phyloP scores from a whole-genome alignment of 2,888 invertebrate genomes.

The Eledone cirrhosa region DNA sequence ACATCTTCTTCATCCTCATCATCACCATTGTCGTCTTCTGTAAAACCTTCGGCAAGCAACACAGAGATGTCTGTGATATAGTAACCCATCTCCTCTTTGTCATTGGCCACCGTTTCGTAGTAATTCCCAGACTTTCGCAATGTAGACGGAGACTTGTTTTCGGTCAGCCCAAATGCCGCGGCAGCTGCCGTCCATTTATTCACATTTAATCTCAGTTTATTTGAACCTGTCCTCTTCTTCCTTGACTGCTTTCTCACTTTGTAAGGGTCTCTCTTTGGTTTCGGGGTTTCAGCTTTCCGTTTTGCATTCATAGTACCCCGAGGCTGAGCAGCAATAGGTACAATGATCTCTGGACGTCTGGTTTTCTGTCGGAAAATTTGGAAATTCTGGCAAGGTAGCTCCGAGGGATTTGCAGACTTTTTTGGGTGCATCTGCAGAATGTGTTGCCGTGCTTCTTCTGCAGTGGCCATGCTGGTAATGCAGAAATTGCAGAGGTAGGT shows the following conservation, averaged over 20 bases:
- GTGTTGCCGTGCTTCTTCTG: neutral
- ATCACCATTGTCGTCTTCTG: neutral
- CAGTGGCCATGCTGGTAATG: neutral
- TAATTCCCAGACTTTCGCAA: neutral
- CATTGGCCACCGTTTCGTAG: too few species aligned
- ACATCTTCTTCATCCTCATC: neutral
- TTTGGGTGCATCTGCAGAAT: conserved; percentile 7
- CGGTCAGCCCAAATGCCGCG: neutral
- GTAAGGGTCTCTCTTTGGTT: too few species aligned
- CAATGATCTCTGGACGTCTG: conserved; percentile 17
- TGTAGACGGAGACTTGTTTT: neutral
- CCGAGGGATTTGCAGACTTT: neutral
- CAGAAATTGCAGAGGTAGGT: conserved; percentile 19
- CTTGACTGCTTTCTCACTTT: neutral
- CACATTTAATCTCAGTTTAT: neutral
- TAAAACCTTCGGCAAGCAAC: neutral
- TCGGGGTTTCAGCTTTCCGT: neutral
- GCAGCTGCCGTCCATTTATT: neutral
- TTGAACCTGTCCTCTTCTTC: neutral
- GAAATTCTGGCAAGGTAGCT: conserved; percentile 10
- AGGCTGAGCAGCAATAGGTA: conserved; percentile 4
- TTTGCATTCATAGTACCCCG: neutral
- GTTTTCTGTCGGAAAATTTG: conserved; percentile 20
- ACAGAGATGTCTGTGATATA: too few species aligned
- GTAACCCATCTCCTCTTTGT: too few species aligned